Base-by-base conservation (phyloP, 2,888 invertebrate species). In the Periphyllus acericola region DNA sequence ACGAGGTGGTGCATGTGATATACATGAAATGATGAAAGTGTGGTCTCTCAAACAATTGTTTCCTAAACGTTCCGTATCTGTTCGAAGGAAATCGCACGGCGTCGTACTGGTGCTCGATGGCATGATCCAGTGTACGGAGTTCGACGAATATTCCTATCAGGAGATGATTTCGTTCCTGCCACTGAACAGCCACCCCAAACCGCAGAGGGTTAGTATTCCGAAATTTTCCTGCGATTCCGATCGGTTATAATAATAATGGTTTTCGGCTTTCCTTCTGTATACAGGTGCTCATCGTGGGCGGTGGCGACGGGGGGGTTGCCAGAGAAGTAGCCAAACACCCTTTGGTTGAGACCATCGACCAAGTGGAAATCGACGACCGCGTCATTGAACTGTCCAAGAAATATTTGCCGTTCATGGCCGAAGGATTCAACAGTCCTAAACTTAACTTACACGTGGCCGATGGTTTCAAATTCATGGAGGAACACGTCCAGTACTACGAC, bases 111-210 rank as follows among this genome's bases (percentile, higher is more conserved):
- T 98, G 3, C 92, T 99, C 74, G 99, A 99, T 92, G 98, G 98
- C 40, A 96, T 99, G 46, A 98, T 99, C 90, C 99, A 99, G 91
- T 98, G 98, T 91, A 97, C 99, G 0, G 96, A 99, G 91, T 94
- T 94, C 90, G 99, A 99, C 93, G 99, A 99, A 92, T 98, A 97
- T 92, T 95, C 98, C 0, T 99, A 99, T 92, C 99, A 99, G 92
- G 99, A 99, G 93, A 99, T 99, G 98, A 97, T 99, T 90, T 94
- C 98, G 0, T 98, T 98, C 91, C 92, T 99, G 78, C 98, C 99
- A 0, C 92, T 99, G 2, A 97, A 96, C 91, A 95, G 95, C 90
- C 99, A 99, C 92, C 95, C 96, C 9, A 94, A 95, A 90, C 99
- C 99, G 0, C 94, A 96, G 91, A 96, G 95, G 90, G 99, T 94